Base-by-base conservation (phyloP, 2,113 vertebrate species). In the Apistogramma diplotaenia region DNA sequence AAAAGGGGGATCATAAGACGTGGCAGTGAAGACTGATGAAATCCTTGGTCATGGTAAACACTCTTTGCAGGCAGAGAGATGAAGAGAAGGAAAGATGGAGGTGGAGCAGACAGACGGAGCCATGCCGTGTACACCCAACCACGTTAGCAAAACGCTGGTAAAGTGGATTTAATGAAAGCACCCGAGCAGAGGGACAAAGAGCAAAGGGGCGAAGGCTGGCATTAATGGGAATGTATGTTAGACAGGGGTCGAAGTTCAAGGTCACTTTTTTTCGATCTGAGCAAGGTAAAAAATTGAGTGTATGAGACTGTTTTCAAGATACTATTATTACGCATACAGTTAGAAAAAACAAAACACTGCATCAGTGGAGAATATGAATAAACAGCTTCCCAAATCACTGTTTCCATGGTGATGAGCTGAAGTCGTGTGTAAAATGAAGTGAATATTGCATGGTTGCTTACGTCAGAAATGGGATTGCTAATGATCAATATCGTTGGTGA, bases 381-480 rank as follows among this genome's bases (percentile, higher is more conserved):
- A 87, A 85, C 62, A 70, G 81, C 74, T 87, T 79, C 56, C 40
- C 65, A 82, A 86, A 82, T 78, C 61, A 58, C 23, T 62, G 86
- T 91, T 91, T 72, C 89, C 79, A 89, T 90, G 87, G 87, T 65
- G 71, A 93, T 82, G 75, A 75, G 72, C 54, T 75, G 57, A 85
- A 79, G 73, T 49, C 33, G 43, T 37, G 73, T 76, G 58, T 72
- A 49, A 56, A 76, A 79, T 62, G n/a, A 83, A 71, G 73, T 49
- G 57, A 80, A 40, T 74, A 43, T 56, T 77, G 40, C 76, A 53
- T 8, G 31, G 27, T 43, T 75, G 25, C 58, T 67, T 62, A 74
- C 54, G 18, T 58, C 55, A 58, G 27, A 58, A 43, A 43, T 57
- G 23, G 55, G 23, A 58, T 8, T 13, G 18, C 16, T 75, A 75